phyloP scores from a whole-genome alignment of 2,113 vertebrate genomes.

The Xiphorhynchus elegans region DNA sequence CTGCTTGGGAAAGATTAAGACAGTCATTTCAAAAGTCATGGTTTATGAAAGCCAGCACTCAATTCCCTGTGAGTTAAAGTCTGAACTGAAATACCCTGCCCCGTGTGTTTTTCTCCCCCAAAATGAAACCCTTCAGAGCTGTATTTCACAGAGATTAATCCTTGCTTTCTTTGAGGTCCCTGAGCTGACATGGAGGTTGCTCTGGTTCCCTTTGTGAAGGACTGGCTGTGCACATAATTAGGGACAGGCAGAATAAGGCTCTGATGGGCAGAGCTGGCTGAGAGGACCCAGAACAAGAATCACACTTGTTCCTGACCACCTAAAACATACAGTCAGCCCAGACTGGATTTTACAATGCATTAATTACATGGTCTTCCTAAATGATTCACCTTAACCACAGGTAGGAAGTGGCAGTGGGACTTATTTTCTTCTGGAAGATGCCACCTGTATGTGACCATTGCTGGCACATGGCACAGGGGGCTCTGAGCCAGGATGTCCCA shows the following conservation, averaged over 20 bases:
- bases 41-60: not conserved
- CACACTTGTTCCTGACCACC: not conserved
- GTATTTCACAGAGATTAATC: not conserved
- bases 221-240: not conserved
- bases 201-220: not conserved
- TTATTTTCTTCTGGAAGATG: not conserved
- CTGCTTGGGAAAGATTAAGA: slow-evolving; percentile 53
- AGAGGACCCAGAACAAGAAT: not conserved
- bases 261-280: not conserved
- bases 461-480: not conserved
- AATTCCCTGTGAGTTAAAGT: not conserved
- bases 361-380: not conserved
- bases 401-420: not conserved
- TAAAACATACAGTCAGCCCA: not conserved
- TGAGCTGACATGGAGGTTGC: not conserved
- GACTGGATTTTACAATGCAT: not conserved
- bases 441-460: not conserved
- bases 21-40: not conserved
- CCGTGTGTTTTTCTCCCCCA: not conserved
- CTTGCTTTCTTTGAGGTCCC: not conserved
- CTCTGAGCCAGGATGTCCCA: not conserved
- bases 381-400: not conserved
- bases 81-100: not conserved
- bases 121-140: not conserved
- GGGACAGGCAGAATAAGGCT: not conserved